Percentiles rank a stretch among this genome's conserved stretches.
Evolutionary conservation across 2,888 invertebrate species (phyloP).

Genomic region (Atrina japonica): DNA sequence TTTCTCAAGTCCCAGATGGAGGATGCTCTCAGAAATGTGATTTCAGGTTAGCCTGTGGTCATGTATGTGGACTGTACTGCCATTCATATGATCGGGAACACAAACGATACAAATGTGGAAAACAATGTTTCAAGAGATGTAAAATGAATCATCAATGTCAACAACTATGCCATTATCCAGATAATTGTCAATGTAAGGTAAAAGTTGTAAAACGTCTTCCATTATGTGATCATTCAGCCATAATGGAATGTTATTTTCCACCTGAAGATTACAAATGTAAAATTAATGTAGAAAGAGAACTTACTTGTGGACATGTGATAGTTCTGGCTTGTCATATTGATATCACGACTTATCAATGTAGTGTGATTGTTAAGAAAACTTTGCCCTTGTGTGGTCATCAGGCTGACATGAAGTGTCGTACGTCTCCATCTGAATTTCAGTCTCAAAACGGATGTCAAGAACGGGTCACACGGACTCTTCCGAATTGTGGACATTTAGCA

Average conservation of each 20-base stretch:
- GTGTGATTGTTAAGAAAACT: not conserved
- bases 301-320: conserved; percentile 2
- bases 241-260: not conserved
- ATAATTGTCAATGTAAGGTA: conserved; percentile 15
- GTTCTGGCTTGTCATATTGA: conserved; percentile 10
- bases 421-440: too few relatives aligned
- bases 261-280: conserved; percentile 5
- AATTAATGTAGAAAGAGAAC: conserved; percentile 3
- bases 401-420: conserved; percentile 17
- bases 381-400: conserved; percentile 26
- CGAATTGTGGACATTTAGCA: conserved; percentile 18
- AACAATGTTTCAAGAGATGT: conserved; percentile 21
- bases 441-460: not conserved
- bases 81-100: conserved; percentile 81
- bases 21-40: conserved; percentile 62
- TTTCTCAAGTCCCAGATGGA: conserved; percentile 59
- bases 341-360: conserved; percentile 5
- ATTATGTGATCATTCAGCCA: conserved; percentile 16
- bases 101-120: conserved; percentile 33
- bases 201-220: conserved; percentile 1
- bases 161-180: conserved; percentile 26
- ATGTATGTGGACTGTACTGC: conserved; percentile 63
- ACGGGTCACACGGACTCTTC: conserved; percentile 3
- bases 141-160: conserved; percentile 23
- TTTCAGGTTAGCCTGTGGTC: conserved; percentile 65